Base-by-base conservation (phyloP, 2,113 vertebrate genomes). In the Sclerurus mexicanus region DNA sequence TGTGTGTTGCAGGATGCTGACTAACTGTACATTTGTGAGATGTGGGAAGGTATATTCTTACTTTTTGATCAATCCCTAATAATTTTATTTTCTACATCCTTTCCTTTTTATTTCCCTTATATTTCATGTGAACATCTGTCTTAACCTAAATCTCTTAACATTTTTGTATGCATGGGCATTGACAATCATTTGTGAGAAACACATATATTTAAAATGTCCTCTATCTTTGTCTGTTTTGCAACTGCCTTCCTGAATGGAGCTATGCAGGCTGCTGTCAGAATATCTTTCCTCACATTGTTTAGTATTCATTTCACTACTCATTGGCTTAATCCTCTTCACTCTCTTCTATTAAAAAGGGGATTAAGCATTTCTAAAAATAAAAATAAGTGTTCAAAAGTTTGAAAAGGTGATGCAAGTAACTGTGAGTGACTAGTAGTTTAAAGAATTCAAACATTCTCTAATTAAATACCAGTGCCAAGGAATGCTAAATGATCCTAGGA, bases 251-350 rank as follows among this genome's bases (percentile, higher is more conserved):
- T 5, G 28, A 44, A 75, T 68, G 37, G 20, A 14, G 92, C 42
- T 77, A 3, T 78, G 75, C 37, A 95, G 42, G 87, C 50, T 76
- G 62, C 66, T 93, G 82, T 95, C 62, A 96, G 69, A 90, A 20
- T 18, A 89, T 87, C 89, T 90, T 96, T 89, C 75, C 93, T 94
- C 83, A 87, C 49, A 28, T 71, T 94, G 62, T 91, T 98, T 98
- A 97, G 94, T 90, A 98, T 97, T 98, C 94, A 81, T 84, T 96
- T 95, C 94, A 67, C 73, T 95, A 67, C 62, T 96, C 31, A 15
- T 93, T 75, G 90, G 37, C 91, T 96, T 98, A 98, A 98, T 98
- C 97, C 93, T 97, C 92, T 97, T 96, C 91, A 95, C 71, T 96
- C 59, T 73, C 78, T 93, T 96, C 95, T 96, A 97, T 98, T 94